Evolutionary conservation across 2,888 invertebrate genomes (phyloP), one percentile per base, ranked within the genome.

Genomic region (Mythimna vitellina): DNA sequence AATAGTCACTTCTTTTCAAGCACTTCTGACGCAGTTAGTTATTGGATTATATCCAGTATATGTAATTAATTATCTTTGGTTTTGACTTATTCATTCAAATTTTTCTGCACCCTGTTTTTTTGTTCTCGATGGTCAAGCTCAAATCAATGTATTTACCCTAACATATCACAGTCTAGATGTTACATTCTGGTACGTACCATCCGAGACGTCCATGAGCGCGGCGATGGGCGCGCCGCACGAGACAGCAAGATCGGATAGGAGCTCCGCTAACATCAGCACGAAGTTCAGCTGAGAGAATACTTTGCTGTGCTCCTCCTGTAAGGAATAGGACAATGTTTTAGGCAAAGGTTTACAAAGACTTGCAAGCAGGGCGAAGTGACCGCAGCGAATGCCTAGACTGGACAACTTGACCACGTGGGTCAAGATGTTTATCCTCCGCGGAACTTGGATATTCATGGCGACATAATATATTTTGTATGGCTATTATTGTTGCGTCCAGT

Each of bases 221-320:
- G 97, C 97, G 76, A 98, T 96, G 53, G 98, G 98, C 3, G 98
- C 97, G 69, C 98, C 97, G 86, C 98, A 97, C n/a, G 97, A 97
- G 78, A 98, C 97, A 20, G 98, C 98, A 73, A 98, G 96, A 95
- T 99, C 99, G 81, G 99, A 97, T 74, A 99, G 98, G 92, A 99
- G 99, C 92, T 99, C 99, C 82, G 99, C 99, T 81, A 99, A 96
- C 80, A 99, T 99, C 89, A 99, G 96, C 81, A 99, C 99, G 96
- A 99, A 99, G 96, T 99, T 99, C 86, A 99, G 96, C 95, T 99
- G 99, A 29, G 99, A 99, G 93, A 99, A 97, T 61, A 99, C 99
- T 93, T 99, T 99, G 96, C 99, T 99, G 96, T 99, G 99, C 95
- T 99, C 99, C 91, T 98, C 98, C 97, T 98, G 95, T 5, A 46